A percentile compares a stretch with the other conserved stretches of the same genome.
These are phyloP conservation scores for Chaetura pelagica DNA, from an alignment of 2,113 vertebrate genomes.

Conservation along the genomic window DNA sequence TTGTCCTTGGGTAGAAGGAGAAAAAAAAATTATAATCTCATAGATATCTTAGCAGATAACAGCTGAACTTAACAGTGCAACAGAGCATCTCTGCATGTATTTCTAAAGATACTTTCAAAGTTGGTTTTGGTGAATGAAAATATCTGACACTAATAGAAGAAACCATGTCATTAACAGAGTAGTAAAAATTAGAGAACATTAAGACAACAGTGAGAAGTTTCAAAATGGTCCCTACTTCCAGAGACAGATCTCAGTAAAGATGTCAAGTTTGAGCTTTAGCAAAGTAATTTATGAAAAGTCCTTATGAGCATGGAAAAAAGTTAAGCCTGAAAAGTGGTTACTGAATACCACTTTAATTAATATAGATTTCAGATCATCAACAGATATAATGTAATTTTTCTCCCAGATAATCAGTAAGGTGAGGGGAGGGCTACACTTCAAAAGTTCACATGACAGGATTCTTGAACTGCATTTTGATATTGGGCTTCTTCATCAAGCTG, in stretches of 20 bases:
- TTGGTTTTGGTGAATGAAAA: constrained; percentile 3
- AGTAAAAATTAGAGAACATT: constrained; percentile 13
- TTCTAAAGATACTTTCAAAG: constrained; percentile 46
- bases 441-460: constrained; percentile 79
- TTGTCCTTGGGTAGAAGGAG: neutral
- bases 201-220: constrained; percentile 9
- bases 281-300: constrained; percentile 17
- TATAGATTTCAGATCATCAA: constrained; percentile 41
- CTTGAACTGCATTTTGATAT: constrained; percentile 83
- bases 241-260: neutral
- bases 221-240: constrained; percentile 31
- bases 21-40: constrained; percentile 27
- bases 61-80: constrained; percentile 27
- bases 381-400: constrained; percentile 46
- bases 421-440: constrained; percentile 51
- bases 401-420: constrained; percentile 64
- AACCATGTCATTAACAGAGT: constrained; percentile 25
- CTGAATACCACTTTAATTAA: constrained; percentile 71
- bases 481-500: constrained; percentile 82
- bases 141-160: constrained; percentile 11
- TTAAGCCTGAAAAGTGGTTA: constrained; percentile 34
- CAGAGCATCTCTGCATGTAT: constrained; percentile 8
- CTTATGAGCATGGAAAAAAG: neutral
- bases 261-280: neutral
- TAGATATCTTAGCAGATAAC: constrained; percentile 41